phyloP scores from a whole-genome alignment of 2,797 vertebrate genomes.

The Phaenicophaeus curvirostris region DNA sequence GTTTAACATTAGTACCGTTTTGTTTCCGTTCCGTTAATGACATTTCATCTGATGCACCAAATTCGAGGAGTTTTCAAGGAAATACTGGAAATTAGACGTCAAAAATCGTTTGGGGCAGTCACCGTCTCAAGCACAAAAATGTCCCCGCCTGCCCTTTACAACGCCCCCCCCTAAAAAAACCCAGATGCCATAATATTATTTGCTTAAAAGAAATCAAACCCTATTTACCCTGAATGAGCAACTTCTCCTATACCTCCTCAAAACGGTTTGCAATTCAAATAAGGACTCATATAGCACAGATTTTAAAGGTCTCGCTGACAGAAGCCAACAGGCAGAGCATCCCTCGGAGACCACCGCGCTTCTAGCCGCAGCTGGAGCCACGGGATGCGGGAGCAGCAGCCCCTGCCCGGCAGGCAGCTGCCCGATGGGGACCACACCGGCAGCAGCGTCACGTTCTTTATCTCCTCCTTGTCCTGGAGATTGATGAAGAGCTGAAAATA shows the following conservation, averaged over 20 bases:
- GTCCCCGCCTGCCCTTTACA: background rate
- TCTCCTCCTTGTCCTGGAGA: background rate
- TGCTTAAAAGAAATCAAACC: background rate
- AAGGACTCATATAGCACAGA: background rate
- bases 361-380: conserved; percentile 28
- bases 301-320: conserved; percentile 38
- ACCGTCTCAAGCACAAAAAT: background rate
- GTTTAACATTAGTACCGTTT: background rate
- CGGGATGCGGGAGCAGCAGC: background rate
- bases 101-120: background rate
- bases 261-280: conserved; percentile 43
- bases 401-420: conserved; percentile 2
- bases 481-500: background rate
- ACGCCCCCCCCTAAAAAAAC: background rate
- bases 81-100: background rate
- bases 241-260: background rate
- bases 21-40: background rate
- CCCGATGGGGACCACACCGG: background rate
- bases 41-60: background rate
- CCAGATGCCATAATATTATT: background rate
- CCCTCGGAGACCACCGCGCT: background rate
- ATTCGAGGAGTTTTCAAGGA: conserved; percentile 17
- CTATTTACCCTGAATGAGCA: background rate
- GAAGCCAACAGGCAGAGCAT: conserved; percentile 42
- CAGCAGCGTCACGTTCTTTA: accelerated